phyloP scores from a whole-genome alignment of 2,888 invertebrate species.

The Drosophila fulvimacula region DNA sequence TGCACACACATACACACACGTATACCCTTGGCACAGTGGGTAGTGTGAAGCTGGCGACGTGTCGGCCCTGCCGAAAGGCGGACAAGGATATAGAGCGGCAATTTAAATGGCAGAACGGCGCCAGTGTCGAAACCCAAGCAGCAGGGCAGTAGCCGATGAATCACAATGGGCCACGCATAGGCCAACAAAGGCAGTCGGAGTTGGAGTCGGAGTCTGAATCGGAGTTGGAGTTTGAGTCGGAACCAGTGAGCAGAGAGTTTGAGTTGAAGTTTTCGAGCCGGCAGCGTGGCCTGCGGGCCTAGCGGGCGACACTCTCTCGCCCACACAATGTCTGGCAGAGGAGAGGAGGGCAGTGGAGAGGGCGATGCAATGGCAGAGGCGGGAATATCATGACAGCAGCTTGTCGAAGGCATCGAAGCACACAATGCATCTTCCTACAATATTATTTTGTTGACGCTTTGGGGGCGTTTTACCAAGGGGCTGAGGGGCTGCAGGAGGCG shows the following conservation, averaged over 20 bases:
- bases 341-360: neutral
- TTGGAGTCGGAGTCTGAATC: constrained; percentile 5
- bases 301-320: constrained; percentile 40
- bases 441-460: constrained; percentile 59
- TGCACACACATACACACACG: neutral
- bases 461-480: neutral
- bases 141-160: constrained; percentile 58
- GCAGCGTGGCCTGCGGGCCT: constrained; percentile 16
- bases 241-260: constrained; percentile 8
- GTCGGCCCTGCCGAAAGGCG: constrained; percentile 51
- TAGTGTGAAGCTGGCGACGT: constrained; percentile 70
- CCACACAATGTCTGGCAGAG: constrained; percentile 24
- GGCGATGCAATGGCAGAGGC: constrained; percentile 1
- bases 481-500: neutral
- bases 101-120: constrained; percentile 79
- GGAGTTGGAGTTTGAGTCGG: constrained; percentile 16
- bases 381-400: constrained; percentile 64
- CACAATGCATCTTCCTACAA: constrained; percentile 65
- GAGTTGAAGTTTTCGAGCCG: constrained; percentile 17
- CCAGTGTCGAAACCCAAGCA: constrained; percentile 72
- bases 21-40: constrained; percentile 31
- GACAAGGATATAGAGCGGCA: constrained; percentile 70
- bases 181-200: constrained; percentile 6
- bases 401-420: constrained; percentile 71
- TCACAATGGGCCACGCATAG: constrained; percentile 53